Conservation (phyloP, 1,140 invertebrate genomes). For the Phortica variegata region DNA sequence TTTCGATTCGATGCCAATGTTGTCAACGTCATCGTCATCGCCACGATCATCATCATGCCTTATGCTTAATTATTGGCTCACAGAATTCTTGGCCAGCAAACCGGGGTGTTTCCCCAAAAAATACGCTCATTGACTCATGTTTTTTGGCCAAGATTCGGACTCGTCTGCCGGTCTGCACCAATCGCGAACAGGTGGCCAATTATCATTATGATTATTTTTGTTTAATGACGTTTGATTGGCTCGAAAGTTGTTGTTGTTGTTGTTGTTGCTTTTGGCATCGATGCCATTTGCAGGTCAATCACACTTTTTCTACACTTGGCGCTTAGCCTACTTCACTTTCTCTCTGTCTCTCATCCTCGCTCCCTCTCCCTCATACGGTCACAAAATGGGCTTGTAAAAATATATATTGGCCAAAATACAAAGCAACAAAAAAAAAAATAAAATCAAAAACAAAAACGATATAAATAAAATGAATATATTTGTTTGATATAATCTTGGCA, state of each 20-base stretch:
- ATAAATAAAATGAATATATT: no score
- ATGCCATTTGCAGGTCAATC: slow-evolving; percentile 3
- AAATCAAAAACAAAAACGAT: no score
- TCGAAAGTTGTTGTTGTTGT: slow-evolving; percentile 36
- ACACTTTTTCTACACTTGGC: slow-evolving; percentile 1
- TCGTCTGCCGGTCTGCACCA: background rate
- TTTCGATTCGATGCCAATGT: background rate
- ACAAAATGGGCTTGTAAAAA: slow-evolving; percentile 46
- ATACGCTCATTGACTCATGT: slow-evolving; percentile 30
- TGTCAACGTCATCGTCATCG: slow-evolving; percentile 35
- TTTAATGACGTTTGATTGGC: slow-evolving; percentile 45
- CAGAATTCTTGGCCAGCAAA: slow-evolving; percentile 3
- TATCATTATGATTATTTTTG: slow-evolving; percentile 38
- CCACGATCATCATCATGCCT: slow-evolving; percentile 8
- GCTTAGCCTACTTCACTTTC: background rate
- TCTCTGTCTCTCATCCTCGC: background rate
- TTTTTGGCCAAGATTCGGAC: slow-evolving; percentile 4
- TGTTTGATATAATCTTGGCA: slow-evolving; percentile 46
- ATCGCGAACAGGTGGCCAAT: slow-evolving; percentile 42
- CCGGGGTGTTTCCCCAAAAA: slow-evolving; percentile 1
- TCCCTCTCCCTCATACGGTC: no score
- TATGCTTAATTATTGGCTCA: slow-evolving; percentile 45
- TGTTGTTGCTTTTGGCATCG: no score
- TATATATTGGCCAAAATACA: slow-evolving; percentile 56
- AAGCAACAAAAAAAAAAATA: no score